phyloP scores from a whole-genome alignment of 2,888 invertebrate species.

The Synergus itoensis region DNA sequence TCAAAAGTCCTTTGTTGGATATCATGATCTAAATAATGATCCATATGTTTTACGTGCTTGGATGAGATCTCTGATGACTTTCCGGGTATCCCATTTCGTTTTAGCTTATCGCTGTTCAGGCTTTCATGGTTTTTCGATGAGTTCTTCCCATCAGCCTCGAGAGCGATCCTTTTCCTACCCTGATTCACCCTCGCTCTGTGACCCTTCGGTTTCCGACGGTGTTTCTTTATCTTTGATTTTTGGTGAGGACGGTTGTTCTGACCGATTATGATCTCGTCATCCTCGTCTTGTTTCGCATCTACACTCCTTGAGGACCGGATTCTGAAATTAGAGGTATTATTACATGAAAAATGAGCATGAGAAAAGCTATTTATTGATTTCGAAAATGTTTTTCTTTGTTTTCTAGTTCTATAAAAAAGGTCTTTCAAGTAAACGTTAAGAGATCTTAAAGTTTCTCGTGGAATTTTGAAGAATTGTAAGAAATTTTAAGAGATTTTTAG shows the following conservation, averaged over 20 bases:
- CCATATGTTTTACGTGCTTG: not conserved
- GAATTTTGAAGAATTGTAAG: too few species aligned
- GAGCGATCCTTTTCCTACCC: slow-evolving; percentile 14
- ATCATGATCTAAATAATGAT: not conserved
- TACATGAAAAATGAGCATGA: not conserved
- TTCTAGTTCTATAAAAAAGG: not conserved
- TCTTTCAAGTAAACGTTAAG: too few species aligned
- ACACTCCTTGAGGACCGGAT: slow-evolving; percentile 43
- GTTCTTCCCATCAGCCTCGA: slow-evolving; percentile 6
- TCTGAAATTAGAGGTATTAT: slow-evolving; percentile 11
- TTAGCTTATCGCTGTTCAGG: slow-evolving; percentile 19
- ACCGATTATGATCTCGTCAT: slow-evolving; percentile 65
- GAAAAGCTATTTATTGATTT: not conserved
- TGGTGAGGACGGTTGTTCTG: slow-evolving; percentile 56
- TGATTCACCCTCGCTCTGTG: slow-evolving; percentile 46
- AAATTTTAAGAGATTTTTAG: too few species aligned
- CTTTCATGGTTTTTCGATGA: slow-evolving; percentile 1
- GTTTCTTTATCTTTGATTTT: slow-evolving; percentile 53
- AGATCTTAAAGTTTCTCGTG: too few species aligned
- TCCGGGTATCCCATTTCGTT: not conserved
- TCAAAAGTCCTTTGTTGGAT: not conserved
- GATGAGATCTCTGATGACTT: slow-evolving; percentile 6
- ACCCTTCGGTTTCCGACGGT: slow-evolving; percentile 47
- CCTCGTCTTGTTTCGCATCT: slow-evolving; percentile 61
- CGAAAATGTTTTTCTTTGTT: not conserved